A percentile compares a stretch with the other conserved stretches of the same genome.
Evolutionary conservation across 2,113 vertebrate genomes (phyloP).

Genomic region (Oreochromis aureus): DNA sequence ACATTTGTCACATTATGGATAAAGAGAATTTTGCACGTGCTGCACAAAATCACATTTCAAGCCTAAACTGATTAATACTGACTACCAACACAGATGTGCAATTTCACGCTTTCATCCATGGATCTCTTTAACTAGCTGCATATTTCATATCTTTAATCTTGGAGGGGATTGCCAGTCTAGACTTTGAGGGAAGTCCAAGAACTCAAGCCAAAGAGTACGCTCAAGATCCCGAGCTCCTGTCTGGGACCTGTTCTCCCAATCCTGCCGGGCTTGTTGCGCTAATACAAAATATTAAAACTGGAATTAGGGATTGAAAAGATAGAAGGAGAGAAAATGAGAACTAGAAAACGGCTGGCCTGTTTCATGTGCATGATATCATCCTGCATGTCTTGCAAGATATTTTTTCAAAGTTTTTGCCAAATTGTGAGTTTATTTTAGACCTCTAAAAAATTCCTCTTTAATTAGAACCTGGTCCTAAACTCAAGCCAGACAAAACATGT

Average conservation of each 20-base stretch:
- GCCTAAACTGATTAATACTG: background rate
- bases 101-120: background rate
- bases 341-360: accelerated
- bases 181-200: background rate
- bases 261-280: background rate
- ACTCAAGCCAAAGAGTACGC: background rate
- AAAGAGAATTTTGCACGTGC: background rate
- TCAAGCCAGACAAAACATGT: background rate
- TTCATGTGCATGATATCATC: background rate
- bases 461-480: background rate
- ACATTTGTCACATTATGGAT: background rate
- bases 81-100: background rate
- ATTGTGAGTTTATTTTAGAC: background rate
- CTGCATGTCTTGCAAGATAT: background rate
- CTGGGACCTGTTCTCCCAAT: background rate
- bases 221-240: background rate
- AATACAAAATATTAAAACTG: background rate
- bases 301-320: background rate
- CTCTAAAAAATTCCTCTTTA: background rate
- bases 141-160: background rate
- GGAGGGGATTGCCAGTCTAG: accelerated
- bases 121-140: background rate
- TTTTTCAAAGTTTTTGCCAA: background rate
- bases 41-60: background rate
- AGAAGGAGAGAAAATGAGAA: background rate